Percentiles rank a stretch among this genome's conserved stretches.
phyloP scores from a whole-genome alignment of 2,888 invertebrate genomes.

The Slavum lentiscoides region DNA sequence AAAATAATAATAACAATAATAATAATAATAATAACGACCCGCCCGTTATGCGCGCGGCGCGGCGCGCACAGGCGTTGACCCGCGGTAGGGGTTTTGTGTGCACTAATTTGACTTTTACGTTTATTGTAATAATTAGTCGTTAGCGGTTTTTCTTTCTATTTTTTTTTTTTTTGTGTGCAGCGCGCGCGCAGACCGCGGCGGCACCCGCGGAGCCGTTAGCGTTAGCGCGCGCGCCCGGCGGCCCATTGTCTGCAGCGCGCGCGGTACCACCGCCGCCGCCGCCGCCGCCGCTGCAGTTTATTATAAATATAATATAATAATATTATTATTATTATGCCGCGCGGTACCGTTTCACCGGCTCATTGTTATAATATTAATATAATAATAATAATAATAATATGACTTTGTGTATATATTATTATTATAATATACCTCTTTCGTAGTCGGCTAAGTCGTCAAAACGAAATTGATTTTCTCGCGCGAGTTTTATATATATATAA shows the following conservation, averaged over 20 bases:
- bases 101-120: slow-evolving; percentile 52
- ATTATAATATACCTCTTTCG: too few relatives aligned
- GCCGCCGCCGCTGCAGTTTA: slow-evolving; percentile 12
- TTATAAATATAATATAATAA: neutral
- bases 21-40: neutral
- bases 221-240: slow-evolving; percentile 6
- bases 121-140: slow-evolving; percentile 43
- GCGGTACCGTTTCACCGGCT: too few relatives aligned
- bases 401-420: too few relatives aligned
- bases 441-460: too few relatives aligned
- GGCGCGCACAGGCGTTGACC: slow-evolving; percentile 32
- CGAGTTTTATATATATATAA: too few relatives aligned
- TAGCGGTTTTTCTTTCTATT: slow-evolving; percentile 25
- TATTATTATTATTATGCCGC: slow-evolving; percentile 14
- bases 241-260: slow-evolving; percentile 25
- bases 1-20: neutral
- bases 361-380: too few relatives aligned
- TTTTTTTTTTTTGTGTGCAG: neutral
- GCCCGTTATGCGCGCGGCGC: neutral
- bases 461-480: too few relatives aligned
- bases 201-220: slow-evolving; percentile 36
- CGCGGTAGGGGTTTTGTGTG: slow-evolving; percentile 47
- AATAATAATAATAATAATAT: too few relatives aligned
- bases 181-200: neutral
- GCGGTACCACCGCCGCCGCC: too few relatives aligned